phyloP scores from a whole-genome alignment of 2,797 vertebrate species.

The Oryzias sinensis region DNA sequence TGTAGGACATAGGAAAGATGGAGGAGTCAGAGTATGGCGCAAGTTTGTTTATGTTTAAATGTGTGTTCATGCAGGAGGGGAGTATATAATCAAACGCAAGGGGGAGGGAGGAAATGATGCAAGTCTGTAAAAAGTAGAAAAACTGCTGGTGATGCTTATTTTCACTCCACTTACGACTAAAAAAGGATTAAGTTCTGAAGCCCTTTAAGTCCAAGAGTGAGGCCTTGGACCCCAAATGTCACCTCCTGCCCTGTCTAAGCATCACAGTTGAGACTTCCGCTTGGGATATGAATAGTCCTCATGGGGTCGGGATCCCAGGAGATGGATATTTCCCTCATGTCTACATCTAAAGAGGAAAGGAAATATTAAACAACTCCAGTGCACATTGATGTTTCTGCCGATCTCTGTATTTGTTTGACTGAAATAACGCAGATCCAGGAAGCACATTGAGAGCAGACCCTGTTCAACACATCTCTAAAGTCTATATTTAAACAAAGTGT shows the following conservation, averaged over 20 bases:
- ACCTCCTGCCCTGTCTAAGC: constrained; percentile 58
- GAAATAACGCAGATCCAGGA: constrained; percentile 59
- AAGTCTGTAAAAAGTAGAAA: constrained; percentile 70
- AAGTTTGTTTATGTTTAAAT: constrained; percentile 50
- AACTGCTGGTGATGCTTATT: constrained; percentile 81
- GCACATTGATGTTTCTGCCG: constrained; percentile 58
- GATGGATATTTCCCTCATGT: constrained; percentile 71
- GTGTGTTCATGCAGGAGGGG: constrained; percentile 48
- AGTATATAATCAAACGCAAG: constrained; percentile 56
- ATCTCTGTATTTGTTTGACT: constrained; percentile 50
- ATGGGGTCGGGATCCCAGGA: constrained; percentile 71
- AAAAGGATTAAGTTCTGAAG: constrained; percentile 80
- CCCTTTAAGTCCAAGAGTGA: constrained; percentile 60
- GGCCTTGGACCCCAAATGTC: constrained; percentile 83
- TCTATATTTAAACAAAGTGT: constrained; percentile 37
- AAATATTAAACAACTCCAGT: constrained; percentile 68
- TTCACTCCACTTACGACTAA: constrained; percentile 82
- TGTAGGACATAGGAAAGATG: constrained; percentile 72
- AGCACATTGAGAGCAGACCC: constrained; percentile 34
- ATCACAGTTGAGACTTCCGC: constrained; percentile 78
- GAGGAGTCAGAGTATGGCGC: constrained; percentile 49
- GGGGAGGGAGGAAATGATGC: constrained; percentile 83
- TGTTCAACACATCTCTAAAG: constrained; percentile 27
- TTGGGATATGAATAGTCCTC: constrained; percentile 73
- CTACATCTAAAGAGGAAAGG: constrained; percentile 74